Evolutionary conservation across 1,140 invertebrate genomes (phyloP).

Genomic region (Orchesella cincta): DNA sequence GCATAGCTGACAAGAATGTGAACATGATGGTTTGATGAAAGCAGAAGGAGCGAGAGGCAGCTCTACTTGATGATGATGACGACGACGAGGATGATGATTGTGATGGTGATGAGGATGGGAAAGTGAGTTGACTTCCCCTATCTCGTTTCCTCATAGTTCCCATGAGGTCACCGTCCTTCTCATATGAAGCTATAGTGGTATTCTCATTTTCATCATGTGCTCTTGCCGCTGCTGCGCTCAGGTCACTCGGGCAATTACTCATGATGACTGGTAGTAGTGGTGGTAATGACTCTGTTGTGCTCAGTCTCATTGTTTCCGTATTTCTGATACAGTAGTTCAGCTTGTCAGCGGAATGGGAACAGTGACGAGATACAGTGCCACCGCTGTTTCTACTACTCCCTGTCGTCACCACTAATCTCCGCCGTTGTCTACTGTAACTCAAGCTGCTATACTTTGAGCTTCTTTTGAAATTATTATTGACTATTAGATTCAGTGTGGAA

Average conservation of each 20-base stretch:
- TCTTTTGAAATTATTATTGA: background rate
- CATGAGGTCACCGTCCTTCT: constrained; percentile 17
- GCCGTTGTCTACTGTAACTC: background rate
- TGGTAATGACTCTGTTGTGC: background rate
- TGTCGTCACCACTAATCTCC: background rate
- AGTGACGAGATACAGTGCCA: too few species aligned
- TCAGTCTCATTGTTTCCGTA: constrained; percentile 18
- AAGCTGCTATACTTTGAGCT: constrained; percentile 5
- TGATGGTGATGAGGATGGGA: constrained; percentile 13
- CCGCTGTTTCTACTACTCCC: too few species aligned
- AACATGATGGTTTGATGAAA: too few species aligned
- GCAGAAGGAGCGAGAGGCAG: too few species aligned
- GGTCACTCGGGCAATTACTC: constrained; percentile 31
- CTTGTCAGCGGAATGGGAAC: too few species aligned
- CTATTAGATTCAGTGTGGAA: too few species aligned
- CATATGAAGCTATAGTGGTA: background rate
- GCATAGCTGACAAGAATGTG: constrained; percentile 19
- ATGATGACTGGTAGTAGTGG: background rate
- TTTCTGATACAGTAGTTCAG: too few species aligned
- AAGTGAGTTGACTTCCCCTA: too few species aligned
- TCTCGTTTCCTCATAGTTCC: constrained; percentile 11
- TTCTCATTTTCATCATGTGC: background rate
- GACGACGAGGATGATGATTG: constrained; percentile 18
- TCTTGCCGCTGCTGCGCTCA: background rate
- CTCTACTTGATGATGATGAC: constrained; percentile 22